Conservation (phyloP, 2,797 vertebrate genomes). For the Acomys russatus region DNA sequence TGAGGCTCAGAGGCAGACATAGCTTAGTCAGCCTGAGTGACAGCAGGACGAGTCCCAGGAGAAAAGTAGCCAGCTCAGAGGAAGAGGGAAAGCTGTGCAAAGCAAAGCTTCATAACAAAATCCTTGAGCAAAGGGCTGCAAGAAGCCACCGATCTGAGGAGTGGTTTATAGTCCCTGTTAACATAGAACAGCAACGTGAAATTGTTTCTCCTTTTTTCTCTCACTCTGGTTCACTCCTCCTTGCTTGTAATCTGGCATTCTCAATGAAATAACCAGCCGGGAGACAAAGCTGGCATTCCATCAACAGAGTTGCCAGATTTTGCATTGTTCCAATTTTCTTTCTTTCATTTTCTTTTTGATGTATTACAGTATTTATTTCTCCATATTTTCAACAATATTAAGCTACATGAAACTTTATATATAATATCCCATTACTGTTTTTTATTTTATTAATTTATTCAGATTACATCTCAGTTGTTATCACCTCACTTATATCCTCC, state of each 20-base stretch:
- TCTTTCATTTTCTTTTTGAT: neutral
- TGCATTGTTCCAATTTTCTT: neutral
- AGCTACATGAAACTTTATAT: slow-evolving; percentile 5
- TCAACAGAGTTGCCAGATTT: neutral
- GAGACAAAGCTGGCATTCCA: neutral
- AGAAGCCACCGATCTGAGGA: neutral
- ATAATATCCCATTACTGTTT: neutral
- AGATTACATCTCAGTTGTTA: too few species aligned
- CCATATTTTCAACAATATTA: slow-evolving; percentile 13
- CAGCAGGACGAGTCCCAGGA: neutral
- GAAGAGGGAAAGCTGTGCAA: neutral
- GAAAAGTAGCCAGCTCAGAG: neutral
- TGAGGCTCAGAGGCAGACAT: neutral
- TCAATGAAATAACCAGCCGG: neutral
- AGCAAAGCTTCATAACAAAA: neutral
- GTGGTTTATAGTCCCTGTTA: neutral
- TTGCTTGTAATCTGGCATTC: neutral
- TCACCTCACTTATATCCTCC: too few species aligned
- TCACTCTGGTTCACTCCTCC: neutral
- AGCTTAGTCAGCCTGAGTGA: neutral
- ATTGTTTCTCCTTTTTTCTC: neutral
- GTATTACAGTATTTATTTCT: slow-evolving; percentile 28
- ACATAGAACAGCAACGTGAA: neutral
- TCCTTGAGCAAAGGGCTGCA: neutral
- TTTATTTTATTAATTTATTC: too few species aligned